Evolutionary conservation across 1,140 invertebrate species (phyloP).

Genomic region (Penaeus japonicus): DNA sequence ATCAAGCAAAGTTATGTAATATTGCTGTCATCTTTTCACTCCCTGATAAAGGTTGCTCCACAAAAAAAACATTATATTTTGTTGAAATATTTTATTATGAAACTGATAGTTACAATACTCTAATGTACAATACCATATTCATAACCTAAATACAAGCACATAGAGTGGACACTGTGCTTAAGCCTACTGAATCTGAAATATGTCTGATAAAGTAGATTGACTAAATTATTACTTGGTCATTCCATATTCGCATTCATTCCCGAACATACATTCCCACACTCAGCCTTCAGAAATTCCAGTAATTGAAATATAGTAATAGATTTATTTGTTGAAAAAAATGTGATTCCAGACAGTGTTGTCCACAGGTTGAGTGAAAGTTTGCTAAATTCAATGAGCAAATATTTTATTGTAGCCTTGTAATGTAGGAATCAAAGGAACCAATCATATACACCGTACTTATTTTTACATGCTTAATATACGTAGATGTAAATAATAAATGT

Average conservation of each 20-base stretch:
- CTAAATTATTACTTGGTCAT: conserved; percentile 30
- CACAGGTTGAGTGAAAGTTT: conserved; percentile 13
- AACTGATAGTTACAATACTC: conserved; percentile 54
- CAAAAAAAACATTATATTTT: background rate
- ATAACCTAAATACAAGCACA: conserved; percentile 55
- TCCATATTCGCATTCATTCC: background rate
- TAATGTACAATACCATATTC: conserved; percentile 53
- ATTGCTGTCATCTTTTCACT: no score
- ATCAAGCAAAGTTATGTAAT: no score
- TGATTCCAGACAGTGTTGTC: conserved; percentile 45
- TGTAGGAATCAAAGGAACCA: no score
- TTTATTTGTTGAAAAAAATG: conserved; percentile 31
- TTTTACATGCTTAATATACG: no score
- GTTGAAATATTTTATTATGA: conserved; percentile 54
- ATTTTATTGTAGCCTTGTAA: no score
- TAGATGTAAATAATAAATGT: no score
- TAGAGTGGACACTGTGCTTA: conserved; percentile 50
- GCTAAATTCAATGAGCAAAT: no score
- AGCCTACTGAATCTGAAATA: conserved; percentile 49
- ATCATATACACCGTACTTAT: no score
- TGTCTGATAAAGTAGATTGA: conserved; percentile 31
- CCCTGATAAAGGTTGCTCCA: no score
- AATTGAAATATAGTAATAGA: conserved; percentile 6
- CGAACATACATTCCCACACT: conserved; percentile 15
- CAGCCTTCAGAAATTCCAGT: conserved; percentile 31